phyloP scores from a whole-genome alignment of 2,797 vertebrate genomes.

The Jordanella pulchra region DNA sequence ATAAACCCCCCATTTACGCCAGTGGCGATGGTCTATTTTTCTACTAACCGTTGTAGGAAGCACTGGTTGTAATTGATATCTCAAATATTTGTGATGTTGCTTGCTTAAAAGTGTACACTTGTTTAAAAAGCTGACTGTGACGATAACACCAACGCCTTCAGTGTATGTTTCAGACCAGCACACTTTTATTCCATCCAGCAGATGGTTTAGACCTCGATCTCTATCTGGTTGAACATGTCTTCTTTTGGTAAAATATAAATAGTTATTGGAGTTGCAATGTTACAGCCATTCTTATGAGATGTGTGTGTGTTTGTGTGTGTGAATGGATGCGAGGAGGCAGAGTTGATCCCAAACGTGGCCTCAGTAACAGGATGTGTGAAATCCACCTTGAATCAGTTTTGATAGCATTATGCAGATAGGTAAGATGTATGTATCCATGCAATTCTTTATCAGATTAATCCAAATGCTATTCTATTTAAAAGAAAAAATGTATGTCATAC shows the following conservation, averaged over 20 bases:
- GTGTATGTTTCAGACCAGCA: slow-evolving; percentile 24
- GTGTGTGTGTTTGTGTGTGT: background rate
- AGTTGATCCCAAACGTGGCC: slow-evolving; percentile 14
- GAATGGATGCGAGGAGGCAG: background rate
- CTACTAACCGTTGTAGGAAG: slow-evolving; percentile 17
- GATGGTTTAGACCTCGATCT: slow-evolving; percentile 14
- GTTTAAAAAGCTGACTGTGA: slow-evolving; percentile 58
- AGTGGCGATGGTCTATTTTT: slow-evolving; percentile 23
- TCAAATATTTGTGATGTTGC: slow-evolving; percentile 40
- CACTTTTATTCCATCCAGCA: slow-evolving; percentile 50
- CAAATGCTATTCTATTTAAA: slow-evolving; percentile 79
- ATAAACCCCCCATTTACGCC: slow-evolving; percentile 4
- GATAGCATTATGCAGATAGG: slow-evolving; percentile 72
- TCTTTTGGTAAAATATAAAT: slow-evolving; percentile 37
- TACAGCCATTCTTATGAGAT: slow-evolving; percentile 60
- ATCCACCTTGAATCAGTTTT: slow-evolving; percentile 60
- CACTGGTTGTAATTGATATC: slow-evolving; percentile 44
- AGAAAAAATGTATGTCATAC: slow-evolving; percentile 74
- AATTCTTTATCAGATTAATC: slow-evolving; percentile 72
- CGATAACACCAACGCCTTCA: slow-evolving; percentile 38
- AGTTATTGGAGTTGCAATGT: slow-evolving; percentile 45
- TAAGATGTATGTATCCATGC: slow-evolving; percentile 73
- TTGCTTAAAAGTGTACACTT: slow-evolving; percentile 41
- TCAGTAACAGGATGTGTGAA: slow-evolving; percentile 26
- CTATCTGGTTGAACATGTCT: slow-evolving; percentile 25